Conservation (phyloP, 2,113 vertebrate genomes). For the Plecturocebus donacophilus region DNA sequence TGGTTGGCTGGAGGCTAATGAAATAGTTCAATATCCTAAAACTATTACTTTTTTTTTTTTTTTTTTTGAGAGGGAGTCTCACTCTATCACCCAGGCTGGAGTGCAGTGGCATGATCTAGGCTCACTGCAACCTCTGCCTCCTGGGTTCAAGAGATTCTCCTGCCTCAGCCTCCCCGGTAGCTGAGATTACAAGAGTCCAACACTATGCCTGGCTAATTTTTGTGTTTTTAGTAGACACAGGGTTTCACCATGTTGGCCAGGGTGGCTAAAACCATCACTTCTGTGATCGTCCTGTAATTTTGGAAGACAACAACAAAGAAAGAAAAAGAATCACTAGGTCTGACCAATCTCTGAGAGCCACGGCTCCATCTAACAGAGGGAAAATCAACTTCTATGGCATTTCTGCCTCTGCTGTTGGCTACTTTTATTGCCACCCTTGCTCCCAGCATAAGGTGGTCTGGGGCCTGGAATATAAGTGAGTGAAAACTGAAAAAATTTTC, state of each 20-base stretch:
- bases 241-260: too few relatives aligned
- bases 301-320: not conserved
- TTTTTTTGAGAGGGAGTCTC: too few relatives aligned
- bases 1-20: too few relatives aligned
- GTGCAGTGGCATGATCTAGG: too few relatives aligned
- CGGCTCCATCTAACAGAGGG: not conserved
- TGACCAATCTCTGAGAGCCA: not conserved
- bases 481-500: not conserved
- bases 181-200: too few relatives aligned
- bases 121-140: too few relatives aligned
- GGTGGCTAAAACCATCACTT: not conserved
- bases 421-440: not conserved
- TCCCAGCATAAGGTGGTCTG: not conserved
- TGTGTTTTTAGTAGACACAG: too few relatives aligned
- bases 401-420: not conserved
- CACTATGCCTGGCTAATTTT: too few relatives aligned
- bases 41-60: too few relatives aligned
- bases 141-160: too few relatives aligned
- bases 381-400: accelerated
- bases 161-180: too few relatives aligned
- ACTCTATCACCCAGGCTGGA: too few relatives aligned
- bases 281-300: not conserved
- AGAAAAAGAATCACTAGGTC: accelerated
- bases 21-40: not conserved
- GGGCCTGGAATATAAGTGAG: not conserved